phyloP scores from a whole-genome alignment of 2,113 vertebrate species.

The Sinosuthora webbiana region DNA sequence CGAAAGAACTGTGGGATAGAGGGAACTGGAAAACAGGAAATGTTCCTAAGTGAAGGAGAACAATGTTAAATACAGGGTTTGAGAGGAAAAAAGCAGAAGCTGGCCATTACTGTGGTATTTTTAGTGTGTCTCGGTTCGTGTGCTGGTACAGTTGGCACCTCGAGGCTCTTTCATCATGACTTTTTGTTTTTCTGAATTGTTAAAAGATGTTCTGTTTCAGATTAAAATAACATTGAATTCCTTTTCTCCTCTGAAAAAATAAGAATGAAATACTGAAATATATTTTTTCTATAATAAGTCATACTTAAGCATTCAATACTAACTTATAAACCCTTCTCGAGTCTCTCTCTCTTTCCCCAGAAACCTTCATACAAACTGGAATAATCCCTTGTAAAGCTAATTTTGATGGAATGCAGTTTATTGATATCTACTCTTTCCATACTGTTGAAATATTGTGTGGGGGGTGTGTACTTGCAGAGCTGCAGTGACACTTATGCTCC shows the following conservation, averaged over 20 bases:
- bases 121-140: not conserved
- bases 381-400: not conserved
- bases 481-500: not conserved
- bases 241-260: not conserved
- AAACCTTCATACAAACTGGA: not conserved
- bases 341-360: not conserved
- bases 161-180: not conserved
- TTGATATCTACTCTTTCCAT: not conserved
- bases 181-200: not conserved
- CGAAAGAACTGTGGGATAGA: not conserved
- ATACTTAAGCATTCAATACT: not conserved
- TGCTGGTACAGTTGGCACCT: not conserved
- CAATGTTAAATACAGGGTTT: not conserved
- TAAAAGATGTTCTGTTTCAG: not conserved
- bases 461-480: not conserved
- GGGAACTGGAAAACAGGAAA: not conserved
- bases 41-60: not conserved
- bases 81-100: constrained; percentile 32
- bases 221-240: not conserved
- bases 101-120: constrained; percentile 36
- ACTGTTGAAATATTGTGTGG: not conserved
- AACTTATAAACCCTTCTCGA: not conserved
- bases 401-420: not conserved
- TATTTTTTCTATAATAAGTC: not conserved
- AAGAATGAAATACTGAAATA: not conserved